phyloP scores from a whole-genome alignment of 30 jellyfish, hydroid and myxozoan genomes.

The Hydractinia echinata region DNA sequence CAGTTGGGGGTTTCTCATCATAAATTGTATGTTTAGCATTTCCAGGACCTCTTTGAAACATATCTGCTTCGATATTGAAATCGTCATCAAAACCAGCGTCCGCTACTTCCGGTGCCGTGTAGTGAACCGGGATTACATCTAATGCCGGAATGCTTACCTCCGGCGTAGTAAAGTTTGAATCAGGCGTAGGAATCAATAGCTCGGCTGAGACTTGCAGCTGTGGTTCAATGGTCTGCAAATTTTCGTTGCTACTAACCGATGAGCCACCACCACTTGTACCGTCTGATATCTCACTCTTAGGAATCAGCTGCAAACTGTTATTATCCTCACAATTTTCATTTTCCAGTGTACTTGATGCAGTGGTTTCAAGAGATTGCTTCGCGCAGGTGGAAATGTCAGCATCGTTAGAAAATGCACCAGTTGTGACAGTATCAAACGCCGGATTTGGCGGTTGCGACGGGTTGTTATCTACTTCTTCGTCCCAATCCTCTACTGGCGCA shows the following conservation, averaged over 20 bases:
- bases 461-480: too few relatives aligned
- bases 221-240: not conserved
- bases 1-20: not conserved
- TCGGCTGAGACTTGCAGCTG: not conserved
- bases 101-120: not conserved
- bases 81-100: slow-evolving; percentile 33
- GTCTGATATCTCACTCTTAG: not conserved
- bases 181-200: not conserved
- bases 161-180: not conserved
- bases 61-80: slow-evolving; percentile 2
- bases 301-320: not conserved
- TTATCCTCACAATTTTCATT: not conserved
- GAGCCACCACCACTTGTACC: slow-evolving; percentile 18
- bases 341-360: not conserved
- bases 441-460: too few relatives aligned
- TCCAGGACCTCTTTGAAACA: not conserved
- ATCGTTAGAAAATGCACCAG: too few relatives aligned
- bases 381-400: too few relatives aligned
- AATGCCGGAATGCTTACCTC: not conserved
- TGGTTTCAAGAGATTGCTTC: too few relatives aligned
- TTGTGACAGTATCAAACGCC: too few relatives aligned
- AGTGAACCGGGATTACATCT: not conserved
- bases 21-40: not conserved
- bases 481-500: too few relatives aligned
- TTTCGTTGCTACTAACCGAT: not conserved